Conservation (phyloP, 2,797 vertebrate genomes). For the Phrynocephalus vlangalii region DNA sequence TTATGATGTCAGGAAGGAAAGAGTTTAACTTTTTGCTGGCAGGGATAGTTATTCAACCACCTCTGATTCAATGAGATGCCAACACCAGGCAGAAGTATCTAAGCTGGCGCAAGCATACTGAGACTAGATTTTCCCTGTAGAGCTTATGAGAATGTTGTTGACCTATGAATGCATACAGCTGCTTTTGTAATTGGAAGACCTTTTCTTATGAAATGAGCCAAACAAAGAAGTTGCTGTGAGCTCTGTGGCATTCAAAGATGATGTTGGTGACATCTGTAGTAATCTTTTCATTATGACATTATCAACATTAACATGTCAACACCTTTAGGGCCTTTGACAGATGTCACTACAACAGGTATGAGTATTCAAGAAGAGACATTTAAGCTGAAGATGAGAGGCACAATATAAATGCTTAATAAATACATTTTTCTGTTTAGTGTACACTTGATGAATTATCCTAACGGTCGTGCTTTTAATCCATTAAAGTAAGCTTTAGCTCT, state of each 20-base stretch:
- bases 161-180: not conserved
- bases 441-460: not conserved
- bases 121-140: not conserved
- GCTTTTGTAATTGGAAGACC: not conserved
- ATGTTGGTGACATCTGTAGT: not conserved
- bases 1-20: not conserved
- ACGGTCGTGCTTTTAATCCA: not conserved
- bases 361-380: conserved; percentile 9
- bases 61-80: not conserved
- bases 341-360: not conserved
- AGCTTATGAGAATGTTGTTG: not conserved
- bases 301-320: not conserved
- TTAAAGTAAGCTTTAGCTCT: not conserved
- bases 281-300: conserved; percentile 11
- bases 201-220: not conserved
- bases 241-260: not conserved
- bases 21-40: not conserved
- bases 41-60: not conserved
- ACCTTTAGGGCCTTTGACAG: not conserved
- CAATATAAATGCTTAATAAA: not conserved
- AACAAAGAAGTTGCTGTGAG: conserved; percentile 3
- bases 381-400: not conserved
- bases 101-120: not conserved
- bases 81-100: not conserved
- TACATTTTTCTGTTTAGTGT: not conserved